Conservation (phyloP, 53 echinoderm and acorn worm genomes). For the Arbacia lixula region DNA sequence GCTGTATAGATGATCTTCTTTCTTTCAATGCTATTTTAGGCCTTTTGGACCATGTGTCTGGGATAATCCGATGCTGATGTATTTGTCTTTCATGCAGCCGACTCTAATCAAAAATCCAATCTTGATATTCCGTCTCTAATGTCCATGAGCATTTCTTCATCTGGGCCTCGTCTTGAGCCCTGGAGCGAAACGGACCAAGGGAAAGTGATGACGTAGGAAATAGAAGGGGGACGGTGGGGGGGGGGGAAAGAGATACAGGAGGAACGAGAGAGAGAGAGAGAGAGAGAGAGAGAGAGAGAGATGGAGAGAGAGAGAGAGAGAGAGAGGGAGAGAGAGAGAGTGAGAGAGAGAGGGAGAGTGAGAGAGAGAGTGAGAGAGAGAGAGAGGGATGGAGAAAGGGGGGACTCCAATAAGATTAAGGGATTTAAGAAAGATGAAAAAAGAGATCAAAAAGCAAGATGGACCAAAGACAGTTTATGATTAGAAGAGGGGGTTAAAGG, state of each 20-base stretch:
- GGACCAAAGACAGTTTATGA: not conserved
- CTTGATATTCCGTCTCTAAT: slow-evolving; percentile 18
- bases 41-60: too few relatives aligned
- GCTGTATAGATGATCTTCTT: too few relatives aligned
- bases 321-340: not conserved
- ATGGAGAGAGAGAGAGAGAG: not conserved
- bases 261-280: not conserved
- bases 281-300: not conserved
- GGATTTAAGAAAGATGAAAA: not conserved
- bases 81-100: too few relatives aligned
- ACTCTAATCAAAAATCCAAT: slow-evolving; percentile 23
- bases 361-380: not conserved
- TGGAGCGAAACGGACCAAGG: slow-evolving; percentile 5
- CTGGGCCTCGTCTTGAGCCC: slow-evolving; percentile 1
- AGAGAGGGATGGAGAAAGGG: not conserved
- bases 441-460: not conserved
- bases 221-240: not conserved
- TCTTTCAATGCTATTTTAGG: too few relatives aligned
- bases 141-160: slow-evolving; percentile 37
- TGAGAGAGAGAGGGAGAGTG: not conserved
- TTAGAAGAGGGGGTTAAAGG: not conserved
- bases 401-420: too few relatives aligned
- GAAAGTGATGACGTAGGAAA: not conserved
- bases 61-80: too few relatives aligned
- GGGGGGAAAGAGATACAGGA: not conserved